Base-by-base conservation (phyloP, 1,140 invertebrate genomes). In the Calliopsis andreniformis region DNA sequence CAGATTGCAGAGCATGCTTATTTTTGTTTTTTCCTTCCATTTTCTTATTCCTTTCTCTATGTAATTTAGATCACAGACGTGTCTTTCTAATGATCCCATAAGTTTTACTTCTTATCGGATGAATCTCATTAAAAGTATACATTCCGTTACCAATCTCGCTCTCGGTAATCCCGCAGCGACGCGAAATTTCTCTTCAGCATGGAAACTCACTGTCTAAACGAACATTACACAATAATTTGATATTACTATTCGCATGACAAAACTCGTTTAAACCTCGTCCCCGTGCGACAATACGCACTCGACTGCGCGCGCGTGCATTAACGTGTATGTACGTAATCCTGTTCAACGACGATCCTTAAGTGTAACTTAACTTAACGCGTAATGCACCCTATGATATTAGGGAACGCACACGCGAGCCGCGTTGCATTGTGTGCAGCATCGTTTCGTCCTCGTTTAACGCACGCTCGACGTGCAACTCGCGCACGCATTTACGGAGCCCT, bases 301-400 rank as follows among this genome's bases (percentile, higher is more conserved):
- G 42, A 42, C 28, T 62, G 18, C 0, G 23, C 32, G 49, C 43
- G 63, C 55, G 66, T 70, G 67, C 73, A 76, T 76, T 59, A 76
- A 68, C 63, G 30, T 51, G 35, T 75, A 55, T 45, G 42, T 67
- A 58, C 62, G 51, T 75, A 67, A 75, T 75, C 71, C 71, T 56
- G 71, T 67, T 75, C 62, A 58, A 75, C 71, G 62, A 67, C 62
- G 39, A 67, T 67, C 62, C 51, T 67, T 67, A 47, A 75, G 71
- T 67, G 71, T 75, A 75, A 75, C 56, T 76, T 76, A 76, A 76
- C 66, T 76, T 70, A 62, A 69, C 66, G 73, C 73, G 73, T 69
- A 51, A 76, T 53, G 73, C 73, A 69, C 55, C 63, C 62, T 35
- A 75, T 25, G 71, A 75, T 75, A 75, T 75, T 75, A 75, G 63